Conservation (phyloP, 2,797 vertebrate species). For the Sebastes steindachneri region DNA sequence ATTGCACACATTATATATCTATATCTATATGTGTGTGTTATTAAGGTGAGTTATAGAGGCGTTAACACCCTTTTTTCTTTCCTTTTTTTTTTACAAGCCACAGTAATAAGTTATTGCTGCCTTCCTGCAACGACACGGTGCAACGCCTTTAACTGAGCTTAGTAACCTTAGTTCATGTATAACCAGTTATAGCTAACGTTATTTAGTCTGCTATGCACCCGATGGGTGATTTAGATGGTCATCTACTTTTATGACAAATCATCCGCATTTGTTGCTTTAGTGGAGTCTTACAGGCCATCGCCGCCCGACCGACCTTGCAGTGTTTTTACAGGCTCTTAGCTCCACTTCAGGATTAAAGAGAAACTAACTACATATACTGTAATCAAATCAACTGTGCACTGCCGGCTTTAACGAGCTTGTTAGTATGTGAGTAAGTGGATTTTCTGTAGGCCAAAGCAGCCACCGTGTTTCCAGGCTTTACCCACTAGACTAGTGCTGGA, state of each 20-base stretch:
- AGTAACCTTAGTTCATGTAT: not conserved
- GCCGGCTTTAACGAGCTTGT: slow-evolving; percentile 75
- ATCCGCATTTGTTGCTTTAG: slow-evolving; percentile 12
- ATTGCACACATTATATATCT: accelerated
- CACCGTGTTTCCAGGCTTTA: slow-evolving; percentile 40
- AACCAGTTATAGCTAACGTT: not conserved
- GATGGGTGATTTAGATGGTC: not conserved
- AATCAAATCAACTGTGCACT: slow-evolving; percentile 66
- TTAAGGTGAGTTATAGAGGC: slow-evolving; percentile 3
- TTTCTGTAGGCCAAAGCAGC: slow-evolving; percentile 49
- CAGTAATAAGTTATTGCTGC: slow-evolving; percentile 53
- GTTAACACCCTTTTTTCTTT: slow-evolving; percentile 62
- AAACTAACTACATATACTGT: slow-evolving; percentile 26
- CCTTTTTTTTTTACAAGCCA: slow-evolving; percentile 12
- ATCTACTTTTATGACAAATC: slow-evolving; percentile 3
- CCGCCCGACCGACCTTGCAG: slow-evolving; percentile 81
- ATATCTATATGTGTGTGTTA: not conserved
- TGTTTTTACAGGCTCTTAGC: slow-evolving; percentile 22
- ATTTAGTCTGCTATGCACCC: not conserved
- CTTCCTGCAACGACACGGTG: slow-evolving; percentile 39
- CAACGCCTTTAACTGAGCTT: slow-evolving; percentile 32
- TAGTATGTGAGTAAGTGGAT: slow-evolving; percentile 77
- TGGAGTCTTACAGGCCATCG: slow-evolving; percentile 61
- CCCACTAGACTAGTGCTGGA: slow-evolving; percentile 7
- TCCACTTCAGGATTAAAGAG: not conserved